These are phyloP conservation scores for Imbricaverruca yamaguchii DNA, from an alignment of 2,888 invertebrate species.

Conservation along the genomic window DNA sequence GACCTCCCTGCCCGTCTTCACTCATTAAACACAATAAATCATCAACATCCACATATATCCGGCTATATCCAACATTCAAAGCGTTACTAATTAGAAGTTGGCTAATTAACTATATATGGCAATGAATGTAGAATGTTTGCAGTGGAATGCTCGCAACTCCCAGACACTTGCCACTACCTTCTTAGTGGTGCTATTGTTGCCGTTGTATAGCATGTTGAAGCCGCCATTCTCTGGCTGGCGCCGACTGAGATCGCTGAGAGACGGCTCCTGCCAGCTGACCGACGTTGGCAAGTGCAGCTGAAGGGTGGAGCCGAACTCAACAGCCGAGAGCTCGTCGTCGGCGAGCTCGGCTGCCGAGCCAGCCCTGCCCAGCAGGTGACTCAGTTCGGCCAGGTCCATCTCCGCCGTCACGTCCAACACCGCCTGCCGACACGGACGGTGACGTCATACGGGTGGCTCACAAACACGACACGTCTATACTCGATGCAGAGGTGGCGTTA, in stretches of 20 bases:
- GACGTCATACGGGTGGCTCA: background rate
- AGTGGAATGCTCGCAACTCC: too few relatives aligned
- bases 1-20: too few relatives aligned
- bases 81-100: too few relatives aligned
- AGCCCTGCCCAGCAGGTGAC: background rate
- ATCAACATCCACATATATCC: too few relatives aligned
- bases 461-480: too few relatives aligned
- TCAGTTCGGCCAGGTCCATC: background rate
- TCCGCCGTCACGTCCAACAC: background rate
- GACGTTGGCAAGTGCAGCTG: background rate
- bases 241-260: background rate
- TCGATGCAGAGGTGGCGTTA: too few relatives aligned
- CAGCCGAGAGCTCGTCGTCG: background rate
- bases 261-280: background rate
- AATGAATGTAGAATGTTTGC: too few relatives aligned
- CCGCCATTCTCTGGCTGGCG: background rate
- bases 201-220: conserved; percentile 3
- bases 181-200: background rate
- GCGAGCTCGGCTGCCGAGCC: background rate
- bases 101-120: too few relatives aligned
- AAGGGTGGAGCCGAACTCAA: background rate
- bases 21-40: too few relatives aligned
- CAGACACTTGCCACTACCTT: background rate
- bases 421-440: background rate
- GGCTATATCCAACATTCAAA: too few relatives aligned